Evolutionary conservation across 2,888 invertebrate species (phyloP), one percentile per base, ranked within the genome.

Genomic region (Choreutis nemorana): DNA sequence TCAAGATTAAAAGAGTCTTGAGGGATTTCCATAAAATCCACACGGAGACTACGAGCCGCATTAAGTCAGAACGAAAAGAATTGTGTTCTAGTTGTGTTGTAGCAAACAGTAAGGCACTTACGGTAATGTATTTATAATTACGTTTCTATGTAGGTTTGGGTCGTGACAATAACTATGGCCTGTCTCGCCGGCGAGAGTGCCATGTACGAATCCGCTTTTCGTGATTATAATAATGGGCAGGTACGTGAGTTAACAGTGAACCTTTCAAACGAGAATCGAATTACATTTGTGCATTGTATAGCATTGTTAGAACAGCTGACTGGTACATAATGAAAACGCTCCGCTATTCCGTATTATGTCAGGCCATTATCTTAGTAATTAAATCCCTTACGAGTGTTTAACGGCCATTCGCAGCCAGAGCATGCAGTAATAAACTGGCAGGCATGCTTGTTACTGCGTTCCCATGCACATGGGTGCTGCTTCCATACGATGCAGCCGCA

Each of bases 41-140:
- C 42, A 34, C 42, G 32, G 38, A 44, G 45, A 46, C n/a, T 40
- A 41, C 47, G 47, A 48, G 45, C 42, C 46, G 43, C 44, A 49
- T 55, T 53, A 47, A 49, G 47, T 47, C 44, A 37, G 40, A 36
- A 41, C 40, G 42, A 40, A 53, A 55, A 50, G 51, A 51, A 51
- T 50, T 48, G 46, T 45, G 55, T 54, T 47, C 55, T 49, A 51
- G 50, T 53, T 54, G 48, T 50, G 45, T 50, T 46, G 45, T 32
- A 39, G 45, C 44, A 45, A 45, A 54, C 57, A 58, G 64, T 64
- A 59, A 54, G 54, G 56, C 61, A 70, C 65, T 64, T 58, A 56
- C 54, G 48, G 54, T 77, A 73, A 77, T 75, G 73, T 55, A 52
- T 73, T 75, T 72, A 75, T 75, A 75, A 75, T 73, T 70, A 68